Base-by-base conservation (phyloP, 2,113 vertebrate species). In the Kryptolebias marmoratus region DNA sequence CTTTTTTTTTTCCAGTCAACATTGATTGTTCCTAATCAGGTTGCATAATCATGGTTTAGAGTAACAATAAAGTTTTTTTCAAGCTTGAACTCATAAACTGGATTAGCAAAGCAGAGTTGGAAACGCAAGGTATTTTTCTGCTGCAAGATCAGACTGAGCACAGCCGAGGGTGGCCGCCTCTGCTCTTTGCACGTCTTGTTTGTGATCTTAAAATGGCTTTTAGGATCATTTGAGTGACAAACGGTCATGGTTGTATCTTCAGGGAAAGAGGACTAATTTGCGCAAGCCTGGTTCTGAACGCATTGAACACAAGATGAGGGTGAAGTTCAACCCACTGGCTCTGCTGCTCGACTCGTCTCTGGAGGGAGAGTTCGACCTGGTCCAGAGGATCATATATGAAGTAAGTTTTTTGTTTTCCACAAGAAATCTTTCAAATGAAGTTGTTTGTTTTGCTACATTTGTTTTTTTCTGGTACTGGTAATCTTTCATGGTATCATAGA, bases 351-450 rank as follows among this genome's bases (percentile, higher is more conserved):
- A 99, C 91, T 98, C 98, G 0, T 99, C 98, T 60, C 93, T 99
- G 92, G 98, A 99, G 80, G 98, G 98, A 52, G 98, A 99, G 90
- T 98, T 94, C 83, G 98, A 99, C 87, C 94, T 99, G 7, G 97
- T 99, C 49, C 98, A 99, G 92, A 95, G 97, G 90, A 97, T 99
- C 87, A 98, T 99, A 82, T 98, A 98, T 71, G 96, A 99, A 94
- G 97, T 98, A 93, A 80, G 86, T 44, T 18, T 16, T 58, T 31
- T 50, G 47, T 64, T 50, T 47, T 28, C 4, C 4, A 10, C 10
- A 12, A 36, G 11, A 32, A 16, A 62, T 10, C 14, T 30, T 55
- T 28, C 30, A 9, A 15, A 56, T 1, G 1, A 32, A 57, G 14
- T 57, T 39, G 1, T 66, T 0, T 27, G 39, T 9, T 14, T 62